Base-by-base conservation (phyloP, 2,888 invertebrate species). In the Cyaniris semiargus region DNA sequence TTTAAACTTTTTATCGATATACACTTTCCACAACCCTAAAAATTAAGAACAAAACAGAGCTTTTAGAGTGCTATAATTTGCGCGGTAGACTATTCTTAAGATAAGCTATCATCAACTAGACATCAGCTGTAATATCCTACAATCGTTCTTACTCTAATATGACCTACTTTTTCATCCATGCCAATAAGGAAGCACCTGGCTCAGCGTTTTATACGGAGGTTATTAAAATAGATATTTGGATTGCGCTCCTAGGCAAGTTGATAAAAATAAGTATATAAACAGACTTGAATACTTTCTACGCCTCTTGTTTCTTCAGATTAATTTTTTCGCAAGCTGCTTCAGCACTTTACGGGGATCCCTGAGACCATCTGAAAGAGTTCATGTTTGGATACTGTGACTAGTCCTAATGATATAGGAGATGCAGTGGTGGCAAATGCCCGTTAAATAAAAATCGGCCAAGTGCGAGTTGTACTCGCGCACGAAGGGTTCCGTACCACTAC, bases 31-130 rank as follows among this genome's bases (percentile, higher is more conserved):
- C 74, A 74, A 3, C 74, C 15, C 74, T 74, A 48, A 23, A 6
- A 48, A 74, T 53, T 74, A 74, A 74, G 53, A 23, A 53, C 74
- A 74, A 72, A 72, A 74, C 74, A 53, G 23, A 74, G 53, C 48
- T 48, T 74, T 72, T 21, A 44, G 53, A 53, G 21, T 72, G 74
- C 15, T 74, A 53, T 74, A 23, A 74, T 74, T 74, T 53, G 74
- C 74, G 27, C 53, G 53, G 27, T 74, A 48, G 74, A 74, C 74
- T 53, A 44, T 27, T 74, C 53, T 74, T 23, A 74, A 72, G 48
- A 72, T 48, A 72, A 74, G 53, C 74, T 4, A 53, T 74, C 74
- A 53, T 74, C 48, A 27, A 18, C 74, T 48, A 23, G 21, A 74
- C 53, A 74, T 66, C 48, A 60, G 60, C 44, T 34, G 60, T 38